A percentile compares a stretch with the other conserved stretches of the same genome.
Conservation (phyloP, 2,888 invertebrate genomes). For the Erynnis tages region DNA sequence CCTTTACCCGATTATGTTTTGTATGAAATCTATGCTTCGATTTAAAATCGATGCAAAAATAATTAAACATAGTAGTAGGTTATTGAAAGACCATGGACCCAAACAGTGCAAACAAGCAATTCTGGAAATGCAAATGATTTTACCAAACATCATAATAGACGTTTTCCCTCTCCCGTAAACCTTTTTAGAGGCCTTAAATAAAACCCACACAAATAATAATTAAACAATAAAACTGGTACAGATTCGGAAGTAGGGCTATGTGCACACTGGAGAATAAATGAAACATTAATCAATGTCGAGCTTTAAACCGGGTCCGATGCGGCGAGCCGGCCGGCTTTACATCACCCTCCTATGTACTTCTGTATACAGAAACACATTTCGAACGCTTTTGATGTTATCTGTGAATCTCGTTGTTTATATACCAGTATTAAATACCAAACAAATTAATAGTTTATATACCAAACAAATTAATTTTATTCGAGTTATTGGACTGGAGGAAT, state of each 20-base stretch:
- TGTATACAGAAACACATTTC: constrained; percentile 3
- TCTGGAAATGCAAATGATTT: no score
- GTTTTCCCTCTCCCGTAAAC: background rate
- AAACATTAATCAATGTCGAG: constrained; percentile 75
- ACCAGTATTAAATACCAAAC: no score
- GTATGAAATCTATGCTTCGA: no score
- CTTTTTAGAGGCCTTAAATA: background rate
- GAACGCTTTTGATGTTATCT: background rate
- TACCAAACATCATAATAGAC: no score
- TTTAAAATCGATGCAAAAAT: no score
- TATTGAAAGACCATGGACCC: no score
- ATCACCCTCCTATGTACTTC: constrained; percentile 35
- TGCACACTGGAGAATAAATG: constrained; percentile 64
- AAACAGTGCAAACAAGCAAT: no score
- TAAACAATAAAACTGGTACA: constrained; percentile 57
- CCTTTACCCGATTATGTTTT: no score
- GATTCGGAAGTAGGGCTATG: constrained; percentile 51
- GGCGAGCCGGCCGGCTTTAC: constrained; percentile 43
- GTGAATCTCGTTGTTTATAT: constrained; percentile 1
- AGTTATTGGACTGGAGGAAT: no score
- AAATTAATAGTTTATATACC: no score
- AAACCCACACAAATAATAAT: constrained; percentile 32
- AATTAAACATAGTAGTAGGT: no score
- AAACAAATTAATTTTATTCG: no score
- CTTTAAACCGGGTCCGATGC: constrained; percentile 48